Base-by-base conservation (phyloP, 2,797 vertebrate genomes). In the Enteromius viviparus region DNA sequence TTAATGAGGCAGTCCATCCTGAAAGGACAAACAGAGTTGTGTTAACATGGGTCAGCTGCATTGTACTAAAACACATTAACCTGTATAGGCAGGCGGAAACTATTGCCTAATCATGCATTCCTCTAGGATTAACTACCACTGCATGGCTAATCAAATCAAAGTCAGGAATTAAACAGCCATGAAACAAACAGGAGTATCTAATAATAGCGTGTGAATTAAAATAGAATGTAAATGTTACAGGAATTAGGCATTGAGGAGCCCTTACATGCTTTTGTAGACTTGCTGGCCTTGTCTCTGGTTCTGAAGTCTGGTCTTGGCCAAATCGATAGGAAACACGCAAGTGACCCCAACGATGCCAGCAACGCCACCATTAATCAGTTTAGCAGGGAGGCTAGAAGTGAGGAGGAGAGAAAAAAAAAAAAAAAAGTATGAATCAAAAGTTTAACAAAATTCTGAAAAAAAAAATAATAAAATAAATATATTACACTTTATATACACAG, bases 1-100 rank as follows among this genome's bases (percentile, higher is more conserved):
- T 96, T 96, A 81, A 95, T 87, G 87, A 97, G 94, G 91, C 96
- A 97, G 91, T 97, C 95, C 92, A 96, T 90, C 94, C 96, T 97
- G 42, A 23, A 45, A 85, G n/a, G 66, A 79, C 32, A 29, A 83
- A 4, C 60, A 71, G 53, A 34, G 29, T 12, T 2, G 84, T 64
- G 34, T 78, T 70, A 29, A 21, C 3, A 64, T 58, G 55, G 1
- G n/a, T 37, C 14, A 26, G 55, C 45, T 4, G 15, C 23, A 17
- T 58, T 32, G 4, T 6, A 10, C 42, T 51, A 60, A 2, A 26
- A 47, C 17, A 32, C 53, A 42, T 40, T 5, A 19, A 12, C n/a
- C 58, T 14, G 15, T n/a, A 26, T 14, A 14, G 32, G 23, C n/a
- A 17, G 32, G 9, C 8, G 37, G 53, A 51, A 60, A 65, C 81